Percentiles rank a stretch among this genome's conserved stretches.
Evolutionary conservation across 2,888 invertebrate genomes (phyloP).

Genomic region (Timandra comae): DNA sequence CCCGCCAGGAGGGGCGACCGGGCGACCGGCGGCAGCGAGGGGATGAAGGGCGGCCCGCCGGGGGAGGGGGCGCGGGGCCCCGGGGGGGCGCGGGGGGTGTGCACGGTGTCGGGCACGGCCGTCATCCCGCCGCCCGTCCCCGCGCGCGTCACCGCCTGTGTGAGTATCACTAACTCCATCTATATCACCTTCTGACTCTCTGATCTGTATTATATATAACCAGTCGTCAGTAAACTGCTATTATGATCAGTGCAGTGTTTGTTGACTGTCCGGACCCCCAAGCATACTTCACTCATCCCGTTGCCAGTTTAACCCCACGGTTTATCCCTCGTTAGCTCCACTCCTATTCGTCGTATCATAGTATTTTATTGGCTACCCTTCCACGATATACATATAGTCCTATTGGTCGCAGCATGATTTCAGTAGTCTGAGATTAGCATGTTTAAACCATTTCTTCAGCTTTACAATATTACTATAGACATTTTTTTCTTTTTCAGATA

Average conservation of each 20-base stretch:
- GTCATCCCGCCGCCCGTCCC: constrained; percentile 40
- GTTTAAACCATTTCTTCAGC: too few species aligned
- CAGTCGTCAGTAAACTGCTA: too few species aligned
- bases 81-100: constrained; percentile 1
- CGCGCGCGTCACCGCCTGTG: constrained; percentile 29
- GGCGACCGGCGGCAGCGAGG: neutral
- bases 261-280: neutral
- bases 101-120: constrained; percentile 12
- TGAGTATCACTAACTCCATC: constrained; percentile 19
- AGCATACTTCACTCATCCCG: neutral
- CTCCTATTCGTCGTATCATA: neutral
- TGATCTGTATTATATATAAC: neutral
- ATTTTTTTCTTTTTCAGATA: too few species aligned
- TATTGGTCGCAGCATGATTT: too few species aligned
- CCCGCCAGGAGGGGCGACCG: constrained; percentile 1
- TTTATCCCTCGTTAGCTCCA: neutral
- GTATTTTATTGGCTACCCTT: too few species aligned
- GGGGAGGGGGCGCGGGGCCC: constrained; percentile 1
- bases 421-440: too few species aligned
- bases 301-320: neutral
- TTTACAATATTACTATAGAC: too few species aligned
- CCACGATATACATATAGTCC: too few species aligned
- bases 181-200: neutral
- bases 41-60: neutral
- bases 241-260: too few species aligned